Percentiles rank a stretch among this genome's conserved stretches.
Evolutionary conservation across 2,888 invertebrate genomes (phyloP).

Genomic region (Gortyna flavago): DNA sequence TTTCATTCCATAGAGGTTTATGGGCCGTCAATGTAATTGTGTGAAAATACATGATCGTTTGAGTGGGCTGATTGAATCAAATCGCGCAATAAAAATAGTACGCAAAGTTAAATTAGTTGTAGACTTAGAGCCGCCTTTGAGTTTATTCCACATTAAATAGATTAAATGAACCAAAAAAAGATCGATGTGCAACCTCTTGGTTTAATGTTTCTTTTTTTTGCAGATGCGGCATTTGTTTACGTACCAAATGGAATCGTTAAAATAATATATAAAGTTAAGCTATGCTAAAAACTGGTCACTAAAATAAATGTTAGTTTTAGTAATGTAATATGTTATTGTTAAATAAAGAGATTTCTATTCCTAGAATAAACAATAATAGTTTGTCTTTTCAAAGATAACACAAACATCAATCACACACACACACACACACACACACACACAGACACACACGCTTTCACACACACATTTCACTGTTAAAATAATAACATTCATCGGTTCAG

Average conservation of each 20-base stretch:
- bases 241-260: background rate
- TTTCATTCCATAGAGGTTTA: background rate
- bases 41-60: background rate
- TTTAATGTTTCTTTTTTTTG: background rate
- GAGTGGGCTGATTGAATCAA: background rate
- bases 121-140: background rate
- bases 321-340: background rate
- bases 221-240: background rate
- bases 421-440: too few species aligned
- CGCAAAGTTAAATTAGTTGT: background rate
- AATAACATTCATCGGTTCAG: too few species aligned
- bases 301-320: background rate
- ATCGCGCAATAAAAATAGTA: background rate
- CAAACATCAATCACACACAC: too few species aligned
- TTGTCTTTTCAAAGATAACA: too few species aligned
- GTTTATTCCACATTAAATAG: background rate
- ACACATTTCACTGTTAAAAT: too few species aligned
- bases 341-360: slow-evolving; percentile 8
- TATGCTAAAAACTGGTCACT: slow-evolving; percentile 14
- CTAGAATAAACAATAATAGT: background rate
- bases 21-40: background rate
- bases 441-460: too few species aligned
- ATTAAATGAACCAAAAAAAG: background rate
- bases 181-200: too few species aligned
- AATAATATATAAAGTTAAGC: background rate